A percentile compares a stretch with the other conserved stretches of the same genome.
These are phyloP conservation scores for Ceraclea dissimilis DNA, from an alignment of 2,888 invertebrate genomes.

Conservation along the genomic window DNA sequence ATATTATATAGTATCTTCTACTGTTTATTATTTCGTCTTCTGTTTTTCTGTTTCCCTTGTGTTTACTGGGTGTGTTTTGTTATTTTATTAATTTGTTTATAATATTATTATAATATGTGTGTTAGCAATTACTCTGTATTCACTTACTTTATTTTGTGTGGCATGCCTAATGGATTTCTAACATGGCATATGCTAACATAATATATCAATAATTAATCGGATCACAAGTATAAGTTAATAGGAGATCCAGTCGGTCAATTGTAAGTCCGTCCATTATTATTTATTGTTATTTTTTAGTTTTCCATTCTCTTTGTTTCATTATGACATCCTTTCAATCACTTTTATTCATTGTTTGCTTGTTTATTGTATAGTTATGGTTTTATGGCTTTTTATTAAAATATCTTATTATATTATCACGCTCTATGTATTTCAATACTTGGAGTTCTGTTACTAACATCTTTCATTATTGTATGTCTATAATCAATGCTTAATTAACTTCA, in stretches of 20 bases:
- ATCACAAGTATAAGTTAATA: background rate
- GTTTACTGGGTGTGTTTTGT: slow-evolving; percentile 12
- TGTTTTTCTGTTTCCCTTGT: slow-evolving; percentile 9
- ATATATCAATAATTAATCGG: background rate
- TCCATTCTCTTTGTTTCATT: too few species aligned
- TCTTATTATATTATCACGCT: too few species aligned
- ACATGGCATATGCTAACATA: slow-evolving; percentile 15
- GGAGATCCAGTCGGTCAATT: background rate
- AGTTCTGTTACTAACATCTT: too few species aligned
- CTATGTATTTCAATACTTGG: too few species aligned
- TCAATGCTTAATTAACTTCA: too few species aligned
- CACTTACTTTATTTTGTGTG: slow-evolving; percentile 8
- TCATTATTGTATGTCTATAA: too few species aligned
- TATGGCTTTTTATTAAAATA: too few species aligned
- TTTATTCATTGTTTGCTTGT: background rate
- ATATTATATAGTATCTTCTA: background rate
- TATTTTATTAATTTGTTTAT: slow-evolving; percentile 7
- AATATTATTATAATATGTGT: slow-evolving; percentile 6
- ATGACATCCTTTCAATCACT: too few species aligned
- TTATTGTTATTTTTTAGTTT: background rate
- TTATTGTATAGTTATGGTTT: background rate
- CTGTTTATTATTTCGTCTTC: background rate
- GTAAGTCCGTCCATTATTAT: background rate
- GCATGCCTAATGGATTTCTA: slow-evolving; percentile 12
- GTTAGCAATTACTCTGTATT: background rate